Percentiles rank a stretch among this genome's conserved stretches.
These are phyloP conservation scores for Lytechinus pictus DNA, from an alignment of 35 echinoderm and acorn worm species.

Conservation along the genomic window DNA sequence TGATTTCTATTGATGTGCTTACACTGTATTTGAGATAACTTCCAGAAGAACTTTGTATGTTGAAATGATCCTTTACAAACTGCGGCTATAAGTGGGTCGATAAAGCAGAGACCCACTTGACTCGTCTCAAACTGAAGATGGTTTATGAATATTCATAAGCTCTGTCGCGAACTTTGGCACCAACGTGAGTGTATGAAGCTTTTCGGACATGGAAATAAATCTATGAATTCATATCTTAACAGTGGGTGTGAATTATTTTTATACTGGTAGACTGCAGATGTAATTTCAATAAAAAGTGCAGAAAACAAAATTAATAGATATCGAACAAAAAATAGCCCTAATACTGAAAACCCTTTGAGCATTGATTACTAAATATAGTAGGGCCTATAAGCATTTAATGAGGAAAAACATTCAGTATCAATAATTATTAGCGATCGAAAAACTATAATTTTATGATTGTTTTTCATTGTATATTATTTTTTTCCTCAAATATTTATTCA, in stretches of 20 bases:
- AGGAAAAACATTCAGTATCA: too few relatives aligned
- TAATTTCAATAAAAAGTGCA: too few relatives aligned
- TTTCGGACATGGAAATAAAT: background rate
- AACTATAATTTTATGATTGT: too few relatives aligned
- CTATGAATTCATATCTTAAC: too few relatives aligned
- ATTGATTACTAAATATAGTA: too few relatives aligned
- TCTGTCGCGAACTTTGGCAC: background rate
- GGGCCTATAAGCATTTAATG: too few relatives aligned
- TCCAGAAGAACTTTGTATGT: background rate
- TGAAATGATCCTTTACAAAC: constrained; percentile 14
- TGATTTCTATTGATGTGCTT: background rate
- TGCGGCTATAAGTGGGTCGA: background rate
- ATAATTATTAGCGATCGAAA: too few relatives aligned
- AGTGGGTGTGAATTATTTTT: background rate
- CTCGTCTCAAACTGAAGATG: constrained; percentile 44
- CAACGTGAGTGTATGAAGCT: background rate
- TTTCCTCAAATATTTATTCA: background rate
- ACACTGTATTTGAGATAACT: background rate
- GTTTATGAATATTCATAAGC: constrained; percentile 44
- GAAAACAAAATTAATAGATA: too few relatives aligned
- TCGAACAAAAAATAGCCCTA: too few relatives aligned
- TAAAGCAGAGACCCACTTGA: constrained; percentile 15
- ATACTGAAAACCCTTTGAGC: too few relatives aligned
- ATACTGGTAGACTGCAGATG: too few relatives aligned
- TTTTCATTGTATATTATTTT: too few relatives aligned